Conservation (phyloP, 92 coral and sea anemone species). For the Zoanthus sansibaricus region DNA sequence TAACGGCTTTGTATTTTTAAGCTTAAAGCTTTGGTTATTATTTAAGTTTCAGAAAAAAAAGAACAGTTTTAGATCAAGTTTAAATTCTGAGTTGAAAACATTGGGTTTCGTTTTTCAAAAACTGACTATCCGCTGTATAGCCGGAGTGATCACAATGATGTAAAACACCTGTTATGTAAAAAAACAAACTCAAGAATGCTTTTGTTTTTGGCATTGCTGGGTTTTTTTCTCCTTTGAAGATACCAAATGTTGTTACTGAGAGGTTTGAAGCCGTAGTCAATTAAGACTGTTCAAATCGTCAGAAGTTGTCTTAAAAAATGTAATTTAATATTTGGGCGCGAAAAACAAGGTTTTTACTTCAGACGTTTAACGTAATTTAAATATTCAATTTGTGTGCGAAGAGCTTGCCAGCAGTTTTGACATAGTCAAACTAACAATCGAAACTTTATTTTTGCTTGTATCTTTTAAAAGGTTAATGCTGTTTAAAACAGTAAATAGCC, state of each 20-base stretch:
- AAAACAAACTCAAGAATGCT: neutral
- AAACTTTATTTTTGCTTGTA: too few species aligned
- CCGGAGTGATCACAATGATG: too few species aligned
- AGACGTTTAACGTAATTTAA: neutral
- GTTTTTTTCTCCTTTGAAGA: neutral
- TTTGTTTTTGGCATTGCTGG: neutral
- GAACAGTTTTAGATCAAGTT: too few species aligned
- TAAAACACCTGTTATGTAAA: neutral
- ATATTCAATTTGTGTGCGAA: neutral
- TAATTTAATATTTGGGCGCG: neutral
- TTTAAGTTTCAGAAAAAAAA: neutral
- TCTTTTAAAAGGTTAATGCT: too few species aligned
- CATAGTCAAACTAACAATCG: too few species aligned
- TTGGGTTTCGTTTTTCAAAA: too few species aligned
- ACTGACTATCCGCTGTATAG: too few species aligned
- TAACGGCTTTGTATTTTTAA: neutral
- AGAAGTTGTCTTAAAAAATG: neutral
- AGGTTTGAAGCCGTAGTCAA: neutral
- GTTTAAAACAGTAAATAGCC: too few species aligned
- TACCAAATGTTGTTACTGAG: neutral
- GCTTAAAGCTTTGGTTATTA: neutral
- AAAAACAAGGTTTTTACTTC: neutral
- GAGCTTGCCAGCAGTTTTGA: too few species aligned
- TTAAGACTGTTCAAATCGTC: neutral
- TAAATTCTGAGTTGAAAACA: too few species aligned